A percentile compares a stretch with the other conserved stretches of the same genome.
Conservation (phyloP, 2,113 vertebrate genomes). For the Mustela nigripes region DNA sequence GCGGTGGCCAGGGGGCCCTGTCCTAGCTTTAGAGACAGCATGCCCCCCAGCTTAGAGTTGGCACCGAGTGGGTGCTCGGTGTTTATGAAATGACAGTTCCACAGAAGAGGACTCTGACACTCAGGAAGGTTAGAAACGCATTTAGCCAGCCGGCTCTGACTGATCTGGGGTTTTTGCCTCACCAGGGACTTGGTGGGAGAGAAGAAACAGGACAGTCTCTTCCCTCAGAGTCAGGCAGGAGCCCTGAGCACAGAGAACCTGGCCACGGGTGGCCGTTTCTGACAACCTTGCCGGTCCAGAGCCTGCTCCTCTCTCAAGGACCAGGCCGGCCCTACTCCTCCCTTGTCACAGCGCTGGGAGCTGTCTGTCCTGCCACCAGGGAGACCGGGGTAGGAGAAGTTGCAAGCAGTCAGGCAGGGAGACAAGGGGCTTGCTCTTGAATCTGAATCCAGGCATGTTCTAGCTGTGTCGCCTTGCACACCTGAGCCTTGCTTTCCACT, state of each 20-base stretch:
- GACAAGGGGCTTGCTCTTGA: neutral
- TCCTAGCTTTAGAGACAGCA: neutral
- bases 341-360: neutral
- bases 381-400: rapidly evolving
- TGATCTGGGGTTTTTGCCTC: neutral
- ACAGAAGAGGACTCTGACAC: neutral
- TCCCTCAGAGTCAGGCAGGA: neutral
- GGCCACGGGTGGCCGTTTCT: neutral
- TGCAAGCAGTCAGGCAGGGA: neutral
- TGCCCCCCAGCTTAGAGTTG: neutral
- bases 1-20: neutral
- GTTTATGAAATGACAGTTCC: neutral
- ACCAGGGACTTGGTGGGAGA: neutral
- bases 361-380: neutral
- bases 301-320: neutral
- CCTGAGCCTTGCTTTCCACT: neutral
- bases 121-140: neutral
- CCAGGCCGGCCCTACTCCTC: neutral
- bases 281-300: neutral
- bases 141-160: neutral
- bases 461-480: neutral
- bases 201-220: neutral
- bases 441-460: neutral
- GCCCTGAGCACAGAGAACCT: rapidly evolving
- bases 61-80: rapidly evolving